These are phyloP conservation scores for Pycnonotus jocosus DNA, from an alignment of 2,113 vertebrate genomes.

Conservation along the genomic window DNA sequence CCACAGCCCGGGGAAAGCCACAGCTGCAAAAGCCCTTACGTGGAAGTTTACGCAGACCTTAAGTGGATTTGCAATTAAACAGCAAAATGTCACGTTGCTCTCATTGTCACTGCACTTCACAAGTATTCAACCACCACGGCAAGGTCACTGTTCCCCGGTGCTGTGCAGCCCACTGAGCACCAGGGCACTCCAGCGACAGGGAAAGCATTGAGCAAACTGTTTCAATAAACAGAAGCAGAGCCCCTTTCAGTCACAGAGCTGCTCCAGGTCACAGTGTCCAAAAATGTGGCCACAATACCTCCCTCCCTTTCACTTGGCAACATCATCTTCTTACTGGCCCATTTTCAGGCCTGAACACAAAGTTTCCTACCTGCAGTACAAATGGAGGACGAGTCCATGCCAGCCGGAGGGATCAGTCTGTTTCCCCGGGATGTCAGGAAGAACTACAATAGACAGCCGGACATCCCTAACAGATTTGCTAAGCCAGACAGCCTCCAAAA, in stretches of 20 bases:
- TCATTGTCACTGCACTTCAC: neutral
- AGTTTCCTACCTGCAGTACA: slow-evolving; percentile 14
- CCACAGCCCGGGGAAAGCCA: neutral
- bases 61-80: neutral
- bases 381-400: neutral
- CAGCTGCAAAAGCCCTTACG: neutral
- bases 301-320: neutral
- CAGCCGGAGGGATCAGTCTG: neutral
- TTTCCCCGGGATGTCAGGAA: neutral
- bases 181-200: neutral
- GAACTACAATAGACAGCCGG: neutral
- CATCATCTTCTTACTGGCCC: neutral
- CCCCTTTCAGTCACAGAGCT: neutral
- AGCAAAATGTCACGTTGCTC: neutral
- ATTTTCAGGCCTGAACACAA: neutral
- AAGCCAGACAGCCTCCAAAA: neutral
- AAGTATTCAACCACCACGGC: neutral
- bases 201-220: neutral
- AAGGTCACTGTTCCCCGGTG: neutral
- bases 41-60: slow-evolving; percentile 4
- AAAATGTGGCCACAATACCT: neutral
- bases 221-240: neutral
- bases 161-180: neutral
- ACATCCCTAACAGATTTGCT: neutral
- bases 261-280: neutral